These are phyloP conservation scores for Apomyelois bistriatella DNA, from an alignment of 2,888 invertebrate species.

Conservation along the genomic window DNA sequence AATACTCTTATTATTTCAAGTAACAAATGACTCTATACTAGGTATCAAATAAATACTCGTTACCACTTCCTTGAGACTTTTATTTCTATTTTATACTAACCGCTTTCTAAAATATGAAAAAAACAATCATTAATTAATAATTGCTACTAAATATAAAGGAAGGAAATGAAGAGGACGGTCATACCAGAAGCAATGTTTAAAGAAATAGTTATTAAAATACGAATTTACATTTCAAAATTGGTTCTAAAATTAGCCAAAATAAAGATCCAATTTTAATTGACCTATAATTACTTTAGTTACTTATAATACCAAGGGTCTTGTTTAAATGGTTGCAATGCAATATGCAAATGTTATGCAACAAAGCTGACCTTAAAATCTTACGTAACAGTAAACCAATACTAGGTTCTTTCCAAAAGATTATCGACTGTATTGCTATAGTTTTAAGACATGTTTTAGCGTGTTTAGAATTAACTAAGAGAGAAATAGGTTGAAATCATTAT, in stretches of 20 bases:
- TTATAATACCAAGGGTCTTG: background rate
- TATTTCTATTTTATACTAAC: too few species aligned
- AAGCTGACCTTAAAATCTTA: conserved; percentile 68
- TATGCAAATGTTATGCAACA: conserved; percentile 55
- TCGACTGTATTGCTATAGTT: conserved; percentile 23
- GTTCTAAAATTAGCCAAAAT: conserved; percentile 61
- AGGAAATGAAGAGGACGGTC: too few species aligned
- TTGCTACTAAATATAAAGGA: too few species aligned
- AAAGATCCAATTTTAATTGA: conserved; percentile 20
- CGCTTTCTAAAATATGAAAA: too few species aligned
- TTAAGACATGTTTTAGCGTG: background rate
- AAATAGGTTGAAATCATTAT: conserved; percentile 10
- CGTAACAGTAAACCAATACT: conserved; percentile 62
- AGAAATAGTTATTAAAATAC: conserved; percentile 11
- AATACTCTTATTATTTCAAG: too few species aligned
- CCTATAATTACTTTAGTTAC: background rate
- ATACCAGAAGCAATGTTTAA: too few species aligned
- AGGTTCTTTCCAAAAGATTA: conserved; percentile 21
- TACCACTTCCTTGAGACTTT: too few species aligned
- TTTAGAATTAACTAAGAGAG: background rate
- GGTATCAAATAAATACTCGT: too few species aligned
- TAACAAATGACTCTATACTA: too few species aligned
- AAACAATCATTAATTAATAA: too few species aligned
- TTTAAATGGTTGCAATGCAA: conserved; percentile 31
- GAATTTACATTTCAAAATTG: conserved; percentile 47